Evolutionary conservation across 2,888 invertebrate species (phyloP), one percentile per base, ranked within the genome.

Genomic region (Leucoma salicis): DNA sequence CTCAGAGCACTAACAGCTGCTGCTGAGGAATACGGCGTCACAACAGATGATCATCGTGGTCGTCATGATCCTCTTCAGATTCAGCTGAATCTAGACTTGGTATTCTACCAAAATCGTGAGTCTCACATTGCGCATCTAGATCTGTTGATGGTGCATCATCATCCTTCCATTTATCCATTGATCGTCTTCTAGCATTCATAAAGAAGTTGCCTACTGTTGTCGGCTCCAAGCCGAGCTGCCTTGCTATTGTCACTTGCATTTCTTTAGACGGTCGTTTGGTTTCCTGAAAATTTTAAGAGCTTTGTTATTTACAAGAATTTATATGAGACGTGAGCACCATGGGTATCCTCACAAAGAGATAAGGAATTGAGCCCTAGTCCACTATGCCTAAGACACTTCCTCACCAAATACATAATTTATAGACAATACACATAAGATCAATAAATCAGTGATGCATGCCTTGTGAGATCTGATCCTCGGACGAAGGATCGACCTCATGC

Each of bases 151-250:
- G 93, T 38, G 94, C 94, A 63, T 95, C 97, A 70, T 98, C 97
- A 74, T 98, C 98, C 81, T 97, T 96, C 98, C 99, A 99, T 75
- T 99, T 99, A 88, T 99, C 99, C 96, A 96, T 96, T 2, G 96
- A 96, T 57, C 99, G 93, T 63, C 99, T 93, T 47, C 99, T 92
- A n/a, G 99, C 99, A 86, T 99, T 99, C 99, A 99, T 99, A 91
- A 99, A 99, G 92, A 99, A 99, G 85, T 99, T 99, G 35, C 99
- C 99, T 45, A 99, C 99, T 8, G 99, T 99, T 39, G 98, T 98
- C 39, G 99, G 98, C 79, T 99, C 98, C 59, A 99, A 91, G 51
- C 99, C 98, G 67, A 99, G 91, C 81, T 99, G 99, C 62, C 99
- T 92, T 16, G 99, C 99, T 90, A 99, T 99, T 70, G 99, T 99